phyloP scores from a whole-genome alignment of 2,888 invertebrate species.

The Adelphocoris suturalis region DNA sequence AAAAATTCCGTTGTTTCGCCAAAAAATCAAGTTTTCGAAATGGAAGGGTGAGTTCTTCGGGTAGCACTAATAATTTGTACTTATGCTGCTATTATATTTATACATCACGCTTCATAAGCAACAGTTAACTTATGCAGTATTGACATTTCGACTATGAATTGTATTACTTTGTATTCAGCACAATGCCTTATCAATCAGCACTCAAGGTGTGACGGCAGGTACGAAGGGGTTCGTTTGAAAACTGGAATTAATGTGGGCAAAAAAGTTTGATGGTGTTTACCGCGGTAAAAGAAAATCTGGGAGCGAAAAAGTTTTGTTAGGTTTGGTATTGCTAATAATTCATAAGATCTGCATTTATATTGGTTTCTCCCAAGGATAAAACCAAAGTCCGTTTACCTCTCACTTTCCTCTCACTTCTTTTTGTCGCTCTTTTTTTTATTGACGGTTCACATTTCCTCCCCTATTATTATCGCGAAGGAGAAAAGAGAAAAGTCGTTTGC shows the following conservation, averaged over 20 bases:
- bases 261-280: constrained; percentile 44
- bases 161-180: no score
- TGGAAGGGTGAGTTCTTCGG: no score
- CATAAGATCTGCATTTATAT: constrained; percentile 71
- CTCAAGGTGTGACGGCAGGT: neutral
- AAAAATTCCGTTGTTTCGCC: no score
- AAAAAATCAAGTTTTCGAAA: no score
- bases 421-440: constrained; percentile 49
- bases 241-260: constrained; percentile 30
- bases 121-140: no score
- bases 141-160: no score
- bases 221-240: constrained; percentile 1
- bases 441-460: constrained; percentile 56
- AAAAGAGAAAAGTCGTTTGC: neutral
- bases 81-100: no score
- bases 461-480: constrained; percentile 35
- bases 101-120: no score
- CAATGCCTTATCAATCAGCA: constrained; percentile 10
- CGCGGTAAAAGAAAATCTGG: constrained; percentile 46
- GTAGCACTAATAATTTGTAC: no score
- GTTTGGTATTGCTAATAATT: constrained; percentile 70
- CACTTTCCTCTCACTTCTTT: constrained; percentile 46
- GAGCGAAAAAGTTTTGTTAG: constrained; percentile 68
- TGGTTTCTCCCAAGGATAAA: constrained; percentile 67
- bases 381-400: constrained; percentile 48